Conservation (phyloP, 1,140 invertebrate species). For the Leptoteleia sp. region DNA sequence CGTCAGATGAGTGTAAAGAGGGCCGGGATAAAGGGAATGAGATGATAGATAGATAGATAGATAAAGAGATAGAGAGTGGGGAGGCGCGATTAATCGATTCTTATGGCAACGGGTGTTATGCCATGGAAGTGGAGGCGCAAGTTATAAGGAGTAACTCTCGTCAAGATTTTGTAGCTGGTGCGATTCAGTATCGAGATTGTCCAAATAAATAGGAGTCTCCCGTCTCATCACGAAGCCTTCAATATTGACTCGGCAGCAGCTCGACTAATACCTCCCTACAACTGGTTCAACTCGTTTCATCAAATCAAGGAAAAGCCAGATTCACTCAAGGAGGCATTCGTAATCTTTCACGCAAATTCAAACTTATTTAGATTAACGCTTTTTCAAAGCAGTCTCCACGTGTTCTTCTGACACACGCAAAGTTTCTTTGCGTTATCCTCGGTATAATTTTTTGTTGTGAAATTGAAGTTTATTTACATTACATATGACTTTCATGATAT, state of each 20-base stretch:
- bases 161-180: conserved; percentile 51
- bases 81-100: conserved; percentile 56
- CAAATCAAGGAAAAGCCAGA: conserved; percentile 64
- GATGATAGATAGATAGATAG: conserved; percentile 1
- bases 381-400: conserved; percentile 14
- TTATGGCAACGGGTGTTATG: conserved; percentile 45
- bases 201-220: conserved; percentile 62
- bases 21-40: conserved; percentile 6
- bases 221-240: conserved; percentile 63
- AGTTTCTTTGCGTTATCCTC: neutral
- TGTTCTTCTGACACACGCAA: neutral
- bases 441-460: too few species aligned
- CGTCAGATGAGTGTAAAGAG: conserved; percentile 36
- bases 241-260: conserved; percentile 67
- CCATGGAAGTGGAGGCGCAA: conserved; percentile 18
- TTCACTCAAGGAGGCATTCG: conserved; percentile 63
- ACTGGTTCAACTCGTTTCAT: conserved; percentile 62
- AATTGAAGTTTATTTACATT: too few species aligned
- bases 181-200: conserved; percentile 70
- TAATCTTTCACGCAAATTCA: conserved; percentile 60
- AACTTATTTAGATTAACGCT: conserved; percentile 52
- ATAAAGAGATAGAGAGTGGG: conserved; percentile 23
- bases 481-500: too few species aligned
- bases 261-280: conserved; percentile 63
- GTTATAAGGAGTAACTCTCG: conserved; percentile 56